Evolutionary conservation across 2,113 vertebrate species (phyloP), one percentile per base, ranked within the genome.

Genomic region (Leptodactylus fuscus): DNA sequence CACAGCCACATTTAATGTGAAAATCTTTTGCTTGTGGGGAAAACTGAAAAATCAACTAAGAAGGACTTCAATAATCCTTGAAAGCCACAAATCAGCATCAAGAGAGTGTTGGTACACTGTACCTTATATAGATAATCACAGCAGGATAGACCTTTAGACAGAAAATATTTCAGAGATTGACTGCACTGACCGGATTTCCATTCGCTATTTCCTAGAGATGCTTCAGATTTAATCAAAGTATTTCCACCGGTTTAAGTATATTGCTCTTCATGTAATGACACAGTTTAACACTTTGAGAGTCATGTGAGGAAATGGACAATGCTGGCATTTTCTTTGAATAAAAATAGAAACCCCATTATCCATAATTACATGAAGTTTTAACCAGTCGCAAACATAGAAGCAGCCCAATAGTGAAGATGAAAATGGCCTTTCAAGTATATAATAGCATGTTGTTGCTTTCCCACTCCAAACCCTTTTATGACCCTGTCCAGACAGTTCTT

Each of bases 41-140:
- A 58, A 41, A 27, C 3, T 38, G 22, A 38, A 38, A 60, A 58
- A 60, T 38, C 51, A 41, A 38, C 51, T 7, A 41, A 44, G 15
- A 44, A 60, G 22, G 34, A 38, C n/a, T 76, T 44, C 53, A 80
- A 41, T 27, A 44, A 27, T 41, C 32, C 38, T 38, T 58, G 20
- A 41, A 79, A 79, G 76, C 51, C 22, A 58, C 32, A 44, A 41
- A 80, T 60, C 53, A 44, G 13, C 34, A 18, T 62, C 36, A 62
- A 27, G 53, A 27, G 53, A 16, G n/a, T 60, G 34, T 80, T 80
- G 77, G 15, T 44, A 41, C 76, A 60, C 22, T 41, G 12, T 27
- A 79, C 34, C 75, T 78, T 55, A 53, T 78, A 11, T 34, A n/a
- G 34, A 80, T 80, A 60, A 79, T 80, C 77, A 62, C 7, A 80